Evolutionary conservation across 1,140 invertebrate genomes (phyloP).

Genomic region (Penaeus vannamei): DNA sequence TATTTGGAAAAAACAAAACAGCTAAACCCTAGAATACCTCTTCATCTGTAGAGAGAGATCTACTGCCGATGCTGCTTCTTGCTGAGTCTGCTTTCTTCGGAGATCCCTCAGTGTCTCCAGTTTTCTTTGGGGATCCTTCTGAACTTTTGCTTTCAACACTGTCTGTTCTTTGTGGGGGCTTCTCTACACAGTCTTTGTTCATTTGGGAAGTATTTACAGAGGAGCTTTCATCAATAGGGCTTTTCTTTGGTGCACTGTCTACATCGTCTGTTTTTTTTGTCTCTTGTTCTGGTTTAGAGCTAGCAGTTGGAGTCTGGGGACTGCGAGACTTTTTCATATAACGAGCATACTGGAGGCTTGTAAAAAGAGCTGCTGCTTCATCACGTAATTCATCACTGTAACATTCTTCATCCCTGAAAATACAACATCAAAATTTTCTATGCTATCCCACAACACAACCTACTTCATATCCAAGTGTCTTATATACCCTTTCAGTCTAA

Average conservation of each 20-base stretch:
- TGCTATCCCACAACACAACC: not conserved
- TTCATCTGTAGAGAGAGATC: slow-evolving; percentile 14
- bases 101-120: not conserved
- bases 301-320: not conserved
- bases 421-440: not conserved
- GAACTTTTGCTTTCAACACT: no score
- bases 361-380: slow-evolving; percentile 67
- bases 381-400: slow-evolving; percentile 63
- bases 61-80: slow-evolving; percentile 36
- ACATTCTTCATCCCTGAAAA: slow-evolving; percentile 52
- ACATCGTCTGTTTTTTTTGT: slow-evolving; percentile 7
- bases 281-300: not conserved
- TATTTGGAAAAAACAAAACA: not conserved
- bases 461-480: not conserved
- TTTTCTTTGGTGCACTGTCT: slow-evolving; percentile 26
- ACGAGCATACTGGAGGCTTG: slow-evolving; percentile 64
- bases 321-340: slow-evolving; percentile 40
- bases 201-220: no score
- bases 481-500: not conserved
- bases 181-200: no score
- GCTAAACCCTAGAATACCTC: not conserved
- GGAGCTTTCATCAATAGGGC: no score
- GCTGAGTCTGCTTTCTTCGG: not conserved
- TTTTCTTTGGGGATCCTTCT: slow-evolving; percentile 1
- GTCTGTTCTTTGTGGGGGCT: no score